These are phyloP conservation scores for Dinocampus coccinellae DNA, from an alignment of 2,888 invertebrate species.

Conservation along the genomic window DNA sequence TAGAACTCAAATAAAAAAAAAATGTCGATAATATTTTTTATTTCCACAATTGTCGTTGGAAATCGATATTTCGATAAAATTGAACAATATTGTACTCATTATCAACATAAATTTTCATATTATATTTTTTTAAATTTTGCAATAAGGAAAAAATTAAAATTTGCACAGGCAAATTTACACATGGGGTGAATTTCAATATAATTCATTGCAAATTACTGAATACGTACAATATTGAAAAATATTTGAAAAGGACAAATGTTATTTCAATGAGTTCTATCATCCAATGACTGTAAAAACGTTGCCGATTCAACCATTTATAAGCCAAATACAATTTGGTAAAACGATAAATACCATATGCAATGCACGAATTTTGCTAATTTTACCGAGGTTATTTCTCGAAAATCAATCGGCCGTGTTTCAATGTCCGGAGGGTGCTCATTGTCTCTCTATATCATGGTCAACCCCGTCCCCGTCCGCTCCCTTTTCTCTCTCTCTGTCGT, in stretches of 20 bases:
- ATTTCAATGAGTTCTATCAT: slow-evolving; percentile 24
- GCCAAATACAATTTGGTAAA: slow-evolving; percentile 30
- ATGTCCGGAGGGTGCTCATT: slow-evolving; percentile 3
- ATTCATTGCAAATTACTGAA: background rate
- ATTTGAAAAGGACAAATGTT: slow-evolving; percentile 25
- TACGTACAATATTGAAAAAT: background rate
- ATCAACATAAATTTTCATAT: too few species aligned
- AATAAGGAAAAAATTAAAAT: too few species aligned
- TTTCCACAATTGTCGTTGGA: background rate
- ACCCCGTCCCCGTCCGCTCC: too few species aligned
- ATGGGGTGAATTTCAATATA: slow-evolving; percentile 19
- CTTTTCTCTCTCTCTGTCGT: too few species aligned
- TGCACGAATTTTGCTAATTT: slow-evolving; percentile 35
- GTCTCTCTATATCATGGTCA: background rate
- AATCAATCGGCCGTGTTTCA: slow-evolving; percentile 28
- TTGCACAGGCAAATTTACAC: too few species aligned
- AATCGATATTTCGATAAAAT: too few species aligned
- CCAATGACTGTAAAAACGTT: slow-evolving; percentile 18
- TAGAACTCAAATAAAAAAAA: slow-evolving; percentile 8
- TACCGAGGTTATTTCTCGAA: slow-evolving; percentile 2
- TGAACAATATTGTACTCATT: too few species aligned
- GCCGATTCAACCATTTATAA: slow-evolving; percentile 28
- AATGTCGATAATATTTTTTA: background rate
- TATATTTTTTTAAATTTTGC: too few species aligned
- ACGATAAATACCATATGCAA: slow-evolving; percentile 31